Base-by-base conservation (phyloP, 2,113 vertebrate genomes). In the Toxotes jaculatrix region DNA sequence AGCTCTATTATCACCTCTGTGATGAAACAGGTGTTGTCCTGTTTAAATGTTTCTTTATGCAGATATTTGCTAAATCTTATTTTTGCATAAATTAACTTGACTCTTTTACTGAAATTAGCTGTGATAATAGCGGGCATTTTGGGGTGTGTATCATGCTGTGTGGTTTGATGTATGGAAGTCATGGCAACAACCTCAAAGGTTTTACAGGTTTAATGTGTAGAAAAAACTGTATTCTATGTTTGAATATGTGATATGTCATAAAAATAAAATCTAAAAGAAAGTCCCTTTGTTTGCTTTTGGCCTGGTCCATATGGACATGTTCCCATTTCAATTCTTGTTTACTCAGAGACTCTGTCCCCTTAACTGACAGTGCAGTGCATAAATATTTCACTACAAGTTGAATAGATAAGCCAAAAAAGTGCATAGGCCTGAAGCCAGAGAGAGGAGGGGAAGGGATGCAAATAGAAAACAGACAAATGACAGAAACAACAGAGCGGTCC, bases 401-500 rank as follows among this genome's bases (percentile, higher is more conserved):
- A 83, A 86, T 7, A 88, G 77, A 84, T 43, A 42, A 76, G 78
- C 51, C 68, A 66, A 74, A 91, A 82, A 81, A 82, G 78, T 36
- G n/a, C 64, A 66, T 14, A 27, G 83, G 82, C 85, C 67, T 65
- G 55, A 55, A 86, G 87, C 71, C 72, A 77, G 78, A 53, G 27
- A 62, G 57, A 72, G 60, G 27, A 27, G 21, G 65, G 56, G 42
- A 38, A 77, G 72, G 80, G 85, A 92, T 91, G 91, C 91, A 92
- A 93, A 93, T 91, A 88, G 88, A 86, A 87, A 92, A 84, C 68
- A 77, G 88, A 91, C 84, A 88, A 91, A 90, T 85, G 90, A 91
- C 79, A 91, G 78, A 92, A 92, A 91, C 86, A 89, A 74, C 79
- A 77, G 80, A 21, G 49, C 62, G 45, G 79, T 90, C 82, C 81